These are phyloP conservation scores for Phrynocephalus versicolor DNA, from an alignment of 2,113 vertebrate genomes.

Conservation along the genomic window DNA sequence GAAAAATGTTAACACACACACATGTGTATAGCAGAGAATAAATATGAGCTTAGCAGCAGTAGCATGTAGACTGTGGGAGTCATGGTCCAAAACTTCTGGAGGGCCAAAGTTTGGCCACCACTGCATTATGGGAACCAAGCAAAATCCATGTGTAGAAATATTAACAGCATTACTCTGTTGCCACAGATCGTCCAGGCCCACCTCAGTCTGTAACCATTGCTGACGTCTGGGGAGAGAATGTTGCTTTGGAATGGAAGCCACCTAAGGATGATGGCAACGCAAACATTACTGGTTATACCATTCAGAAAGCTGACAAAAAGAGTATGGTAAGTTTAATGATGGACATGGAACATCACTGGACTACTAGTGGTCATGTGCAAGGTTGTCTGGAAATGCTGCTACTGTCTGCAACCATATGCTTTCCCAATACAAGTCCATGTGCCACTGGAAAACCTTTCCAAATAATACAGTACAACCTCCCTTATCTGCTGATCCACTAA, in stretches of 20 bases:
- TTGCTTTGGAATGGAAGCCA: constrained; percentile 90
- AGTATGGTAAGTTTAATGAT: constrained; percentile 85
- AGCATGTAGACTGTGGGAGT: too few relatives aligned
- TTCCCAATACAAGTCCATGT: not conserved
- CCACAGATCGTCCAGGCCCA: constrained; percentile 90
- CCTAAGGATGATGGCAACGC: constrained; percentile 93
- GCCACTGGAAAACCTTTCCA: not conserved
- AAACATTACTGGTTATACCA: constrained; percentile 93
- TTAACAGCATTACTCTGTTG: not conserved
- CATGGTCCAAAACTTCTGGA: too few relatives aligned
- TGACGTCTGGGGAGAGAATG: constrained; percentile 95
- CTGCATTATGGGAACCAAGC: not conserved
- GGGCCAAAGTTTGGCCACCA: too few relatives aligned
- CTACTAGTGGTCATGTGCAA: not conserved
- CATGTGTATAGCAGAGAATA: too few relatives aligned
- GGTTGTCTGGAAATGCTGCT: not conserved
- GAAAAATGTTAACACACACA: too few relatives aligned
- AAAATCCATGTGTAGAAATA: not conserved
- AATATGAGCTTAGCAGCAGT: too few relatives aligned
- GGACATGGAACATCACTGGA: not conserved
- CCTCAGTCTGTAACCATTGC: constrained; percentile 88
- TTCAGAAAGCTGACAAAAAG: constrained; percentile 99
- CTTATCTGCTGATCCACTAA: too few relatives aligned
- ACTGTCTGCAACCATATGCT: not conserved
- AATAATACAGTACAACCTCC: too few relatives aligned